phyloP scores from a whole-genome alignment of 2,888 invertebrate genomes.

The Drepanosiphum platanoidis region DNA sequence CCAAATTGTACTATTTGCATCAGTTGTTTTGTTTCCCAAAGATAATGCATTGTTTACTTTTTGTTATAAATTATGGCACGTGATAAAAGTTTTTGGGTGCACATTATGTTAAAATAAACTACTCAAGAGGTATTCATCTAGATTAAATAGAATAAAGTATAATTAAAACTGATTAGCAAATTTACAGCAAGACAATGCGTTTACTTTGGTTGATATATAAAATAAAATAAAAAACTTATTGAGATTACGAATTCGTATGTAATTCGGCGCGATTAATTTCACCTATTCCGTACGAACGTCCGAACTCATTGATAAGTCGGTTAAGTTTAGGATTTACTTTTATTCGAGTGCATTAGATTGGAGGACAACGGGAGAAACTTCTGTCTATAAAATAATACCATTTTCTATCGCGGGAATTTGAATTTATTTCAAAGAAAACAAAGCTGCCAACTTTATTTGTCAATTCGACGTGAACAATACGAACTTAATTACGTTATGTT shows the following conservation, averaged over 20 bases:
- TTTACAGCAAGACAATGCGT: neutral
- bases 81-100: constrained; percentile 3
- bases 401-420: neutral
- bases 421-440: neutral
- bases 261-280: neutral
- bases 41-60: constrained; percentile 9
- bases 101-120: constrained; percentile 8
- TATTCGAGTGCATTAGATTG: neutral
- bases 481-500: neutral
- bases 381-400: neutral
- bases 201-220: neutral
- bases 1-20: constrained; percentile 1
- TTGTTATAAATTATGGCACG: neutral
- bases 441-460: neutral
- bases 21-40: constrained; percentile 17
- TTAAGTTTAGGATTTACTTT: neutral
- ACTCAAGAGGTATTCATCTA: neutral
- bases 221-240: too few relatives aligned
- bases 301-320: neutral
- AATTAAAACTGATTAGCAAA: neutral
- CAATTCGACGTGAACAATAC: neutral
- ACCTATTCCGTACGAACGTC: neutral
- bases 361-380: neutral
- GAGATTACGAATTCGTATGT: neutral
- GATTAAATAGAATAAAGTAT: neutral